Evolutionary conservation across 2,113 vertebrate species (phyloP), one percentile per base, ranked within the genome.

Genomic region (Atherinomorus stipes): DNA sequence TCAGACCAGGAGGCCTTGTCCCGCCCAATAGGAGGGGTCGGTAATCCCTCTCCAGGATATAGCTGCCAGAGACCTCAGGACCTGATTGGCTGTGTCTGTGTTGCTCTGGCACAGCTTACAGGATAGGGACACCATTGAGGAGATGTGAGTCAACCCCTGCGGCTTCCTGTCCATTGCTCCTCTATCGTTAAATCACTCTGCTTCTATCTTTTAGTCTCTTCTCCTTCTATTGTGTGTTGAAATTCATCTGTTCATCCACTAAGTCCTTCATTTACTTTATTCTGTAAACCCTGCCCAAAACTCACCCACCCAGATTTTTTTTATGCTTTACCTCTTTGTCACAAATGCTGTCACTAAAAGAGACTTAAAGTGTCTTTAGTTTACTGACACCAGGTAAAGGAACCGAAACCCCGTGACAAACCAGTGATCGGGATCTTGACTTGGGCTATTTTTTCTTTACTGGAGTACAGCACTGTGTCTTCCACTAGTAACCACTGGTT

Each of bases 1-100:
- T 91, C 92, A 92, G 92, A 93, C 92, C 91, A 85, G 91, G 92
- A 93, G 92, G 90, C 91, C 91, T 90, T 94, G 93, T 94, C 90
- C 89, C 71, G 68, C 89, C 90, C 90, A 92, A 92, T 92, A 92
- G 91, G 93, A 93, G 88, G 90, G 92, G 88, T 88, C 71, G 76
- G 72, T 94, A 93, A 95, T 94, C 91, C 92, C 89, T 77, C 78
- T 89, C 88, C 75, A 87, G 85, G 86, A 92, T 88, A 91, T 86
- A 84, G 78, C 83, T 90, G 88, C 91, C 89, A 91, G 87, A 88
- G 81, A 89, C 84, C 81, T 86, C 74, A 47, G 57, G 84, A 76
- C 76, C 88, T 85, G 89, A 92, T 91, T 92, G 89, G 90, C 84
- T 80, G 56, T 84, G 61, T 83, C 51, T 76, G 81, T 70, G 72